These are phyloP conservation scores for Pipistrellus pygmaeus DNA, from an alignment of 2,797 vertebrate species.

Conservation along the genomic window DNA sequence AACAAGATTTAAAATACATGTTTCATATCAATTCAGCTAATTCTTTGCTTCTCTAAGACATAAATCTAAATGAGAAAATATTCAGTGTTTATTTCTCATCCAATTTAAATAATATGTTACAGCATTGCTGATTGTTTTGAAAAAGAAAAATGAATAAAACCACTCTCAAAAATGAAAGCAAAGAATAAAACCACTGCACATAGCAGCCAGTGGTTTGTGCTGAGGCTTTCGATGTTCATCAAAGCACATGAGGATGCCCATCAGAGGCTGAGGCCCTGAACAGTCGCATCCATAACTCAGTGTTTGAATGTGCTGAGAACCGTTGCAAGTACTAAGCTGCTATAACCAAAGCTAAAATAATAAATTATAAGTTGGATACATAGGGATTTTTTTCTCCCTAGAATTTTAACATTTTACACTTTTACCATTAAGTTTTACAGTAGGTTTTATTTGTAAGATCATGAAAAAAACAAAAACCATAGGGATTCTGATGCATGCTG, in stretches of 20 bases:
- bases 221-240: not conserved
- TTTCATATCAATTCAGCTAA: not conserved
- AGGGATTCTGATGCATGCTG: not conserved
- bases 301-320: not conserved
- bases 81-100: not conserved
- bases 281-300: not conserved
- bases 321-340: not conserved
- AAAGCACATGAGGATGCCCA: not conserved
- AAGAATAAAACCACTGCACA: not conserved
- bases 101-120: not conserved
- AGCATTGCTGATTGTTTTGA: not conserved
- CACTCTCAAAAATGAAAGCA: not conserved
- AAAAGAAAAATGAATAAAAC: not conserved
- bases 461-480: conserved; percentile 29
- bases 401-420: not conserved
- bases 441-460: not conserved
- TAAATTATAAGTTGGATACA: not conserved
- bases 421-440: not conserved
- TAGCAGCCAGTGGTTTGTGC: not conserved
- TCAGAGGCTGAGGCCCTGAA: not conserved
- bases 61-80: conserved; percentile 23
- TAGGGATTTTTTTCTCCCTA: not conserved
- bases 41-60: not conserved
- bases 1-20: not conserved
- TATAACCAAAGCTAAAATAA: not conserved